Evolutionary conservation across 2,888 invertebrate genomes (phyloP).

Genomic region (Calephelis perditalis): DNA sequence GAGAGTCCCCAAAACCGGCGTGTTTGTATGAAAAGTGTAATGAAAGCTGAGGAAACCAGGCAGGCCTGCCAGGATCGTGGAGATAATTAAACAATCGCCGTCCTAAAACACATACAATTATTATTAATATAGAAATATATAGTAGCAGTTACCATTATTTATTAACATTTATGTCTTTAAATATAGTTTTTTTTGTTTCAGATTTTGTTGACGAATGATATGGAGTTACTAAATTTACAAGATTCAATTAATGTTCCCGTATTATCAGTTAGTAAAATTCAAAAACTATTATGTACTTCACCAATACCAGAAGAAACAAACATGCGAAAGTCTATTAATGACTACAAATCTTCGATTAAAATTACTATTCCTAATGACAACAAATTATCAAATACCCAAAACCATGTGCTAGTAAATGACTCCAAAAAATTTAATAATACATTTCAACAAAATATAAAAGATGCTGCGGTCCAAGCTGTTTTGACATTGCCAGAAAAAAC

Average conservation of each 20-base stretch:
- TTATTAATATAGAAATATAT: too few species aligned
- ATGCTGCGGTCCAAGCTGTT: background rate
- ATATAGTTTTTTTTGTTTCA: slow-evolving; percentile 24
- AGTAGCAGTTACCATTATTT: background rate
- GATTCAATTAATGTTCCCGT: slow-evolving; percentile 31
- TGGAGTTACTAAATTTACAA: slow-evolving; percentile 35
- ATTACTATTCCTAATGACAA: slow-evolving; percentile 32
- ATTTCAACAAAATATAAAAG: background rate
- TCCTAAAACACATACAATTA: too few species aligned
- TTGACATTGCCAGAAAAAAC: background rate
- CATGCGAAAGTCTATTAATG: slow-evolving; percentile 6
- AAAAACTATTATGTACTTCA: slow-evolving; percentile 29
- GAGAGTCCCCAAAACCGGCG: too few species aligned
- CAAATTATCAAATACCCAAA: slow-evolving; percentile 14
- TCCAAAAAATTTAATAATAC: background rate
- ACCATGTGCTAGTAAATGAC: background rate
- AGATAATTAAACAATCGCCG: too few species aligned
- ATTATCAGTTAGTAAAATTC: slow-evolving; percentile 40
- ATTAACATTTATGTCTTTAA: slow-evolving; percentile 27
- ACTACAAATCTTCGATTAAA: slow-evolving; percentile 21
- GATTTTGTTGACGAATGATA: slow-evolving; percentile 46
- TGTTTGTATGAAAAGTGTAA: too few species aligned
- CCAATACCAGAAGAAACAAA: slow-evolving; percentile 2
- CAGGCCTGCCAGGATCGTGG: too few species aligned
- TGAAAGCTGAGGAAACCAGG: too few species aligned